Conservation (phyloP, 2,113 vertebrate genomes). For the Gymnorhina tibicen region DNA sequence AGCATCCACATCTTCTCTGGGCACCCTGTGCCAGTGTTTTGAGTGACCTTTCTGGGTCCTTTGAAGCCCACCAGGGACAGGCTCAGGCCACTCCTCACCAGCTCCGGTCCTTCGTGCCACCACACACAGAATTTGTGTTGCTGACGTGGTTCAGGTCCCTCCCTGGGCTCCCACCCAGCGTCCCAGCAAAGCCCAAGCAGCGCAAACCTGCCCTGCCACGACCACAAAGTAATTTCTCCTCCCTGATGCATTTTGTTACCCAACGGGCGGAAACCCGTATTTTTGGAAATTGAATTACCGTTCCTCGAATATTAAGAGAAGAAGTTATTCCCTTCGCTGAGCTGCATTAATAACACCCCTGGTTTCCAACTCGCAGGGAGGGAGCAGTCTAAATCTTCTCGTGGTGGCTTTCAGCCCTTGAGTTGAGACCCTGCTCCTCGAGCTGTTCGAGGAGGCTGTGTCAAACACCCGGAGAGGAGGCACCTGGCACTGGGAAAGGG, state of each 20-base stretch:
- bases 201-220: background rate
- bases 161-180: fast-evolving
- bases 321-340: background rate
- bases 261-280: background rate
- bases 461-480: background rate
- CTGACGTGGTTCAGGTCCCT: fast-evolving
- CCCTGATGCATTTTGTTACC: background rate
- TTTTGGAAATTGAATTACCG: constrained; percentile 17
- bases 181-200: background rate
- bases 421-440: background rate
- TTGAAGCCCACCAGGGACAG: background rate
- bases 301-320: constrained; percentile 1
- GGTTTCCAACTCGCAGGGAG: background rate
- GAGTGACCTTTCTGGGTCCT: background rate
- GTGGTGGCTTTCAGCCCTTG: background rate
- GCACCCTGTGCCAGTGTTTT: background rate
- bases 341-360: background rate
- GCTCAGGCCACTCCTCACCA: background rate
- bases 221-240: background rate
- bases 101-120: fast-evolving
- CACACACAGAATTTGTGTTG: fast-evolving
- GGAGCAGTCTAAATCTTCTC: background rate
- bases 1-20: background rate
- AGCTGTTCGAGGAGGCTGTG: background rate
- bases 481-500: background rate